phyloP scores from a whole-genome alignment of 2,888 invertebrate species.

The Mactromeris polynyma region DNA sequence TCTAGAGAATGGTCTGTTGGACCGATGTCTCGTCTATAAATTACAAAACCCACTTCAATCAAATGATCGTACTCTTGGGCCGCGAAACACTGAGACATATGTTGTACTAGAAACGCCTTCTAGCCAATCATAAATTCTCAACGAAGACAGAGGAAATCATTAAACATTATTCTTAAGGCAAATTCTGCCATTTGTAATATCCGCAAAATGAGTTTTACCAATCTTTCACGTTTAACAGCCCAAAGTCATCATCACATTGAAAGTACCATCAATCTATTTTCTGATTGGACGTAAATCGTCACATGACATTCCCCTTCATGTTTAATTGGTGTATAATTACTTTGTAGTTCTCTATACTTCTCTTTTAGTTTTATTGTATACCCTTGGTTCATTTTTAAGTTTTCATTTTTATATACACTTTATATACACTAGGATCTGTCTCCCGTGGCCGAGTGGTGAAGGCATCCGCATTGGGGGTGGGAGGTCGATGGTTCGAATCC shows the following conservation, averaged over 20 bases:
- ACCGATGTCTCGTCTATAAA: background rate
- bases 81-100: background rate
- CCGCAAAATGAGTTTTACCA: conserved; percentile 18
- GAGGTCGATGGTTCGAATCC: too few species aligned
- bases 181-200: background rate
- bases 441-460: too few species aligned
- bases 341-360: too few species aligned
- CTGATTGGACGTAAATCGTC: too few species aligned
- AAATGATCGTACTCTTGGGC: background rate
- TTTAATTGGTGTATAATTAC: too few species aligned
- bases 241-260: background rate
- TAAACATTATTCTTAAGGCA: conserved; percentile 5
- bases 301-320: too few species aligned
- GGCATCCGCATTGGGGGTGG: too few species aligned
- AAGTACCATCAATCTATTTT: background rate
- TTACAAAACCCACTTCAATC: background rate
- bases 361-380: too few species aligned
- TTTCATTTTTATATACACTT: too few species aligned
- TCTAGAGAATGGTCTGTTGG: background rate
- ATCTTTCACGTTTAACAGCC: background rate
- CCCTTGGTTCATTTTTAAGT: too few species aligned
- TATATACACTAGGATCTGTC: too few species aligned
- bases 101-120: background rate
- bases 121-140: background rate
- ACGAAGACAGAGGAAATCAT: background rate